These are phyloP conservation scores for Tetropium fuscum DNA, from an alignment of 2,888 invertebrate species.

Conservation along the genomic window DNA sequence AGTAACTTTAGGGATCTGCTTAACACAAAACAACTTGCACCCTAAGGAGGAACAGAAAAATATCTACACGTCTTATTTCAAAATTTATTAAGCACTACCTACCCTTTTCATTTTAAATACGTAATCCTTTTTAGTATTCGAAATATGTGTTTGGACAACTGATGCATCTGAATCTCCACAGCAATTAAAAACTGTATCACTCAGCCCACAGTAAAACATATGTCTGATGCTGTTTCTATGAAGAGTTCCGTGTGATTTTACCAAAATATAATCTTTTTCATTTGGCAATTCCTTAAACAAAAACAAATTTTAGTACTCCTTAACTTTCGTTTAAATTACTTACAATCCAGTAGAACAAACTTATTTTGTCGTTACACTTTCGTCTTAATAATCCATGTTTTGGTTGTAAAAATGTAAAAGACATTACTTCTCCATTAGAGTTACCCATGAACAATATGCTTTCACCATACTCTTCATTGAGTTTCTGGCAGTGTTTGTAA, in stretches of 20 bases:
- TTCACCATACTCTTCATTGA: constrained; percentile 47
- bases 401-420: constrained; percentile 70
- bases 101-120: constrained; percentile 70
- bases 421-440: constrained; percentile 69
- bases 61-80: not conserved
- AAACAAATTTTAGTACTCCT: no score
- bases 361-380: constrained; percentile 69
- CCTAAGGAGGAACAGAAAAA: constrained; percentile 62
- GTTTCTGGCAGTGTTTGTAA: constrained; percentile 64
- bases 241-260: constrained; percentile 64
- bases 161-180: constrained; percentile 70
- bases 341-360: constrained; percentile 73
- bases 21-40: constrained; percentile 71
- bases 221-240: constrained; percentile 69
- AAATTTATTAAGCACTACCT: not conserved
- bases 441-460: constrained; percentile 69
- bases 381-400: constrained; percentile 68
- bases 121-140: constrained; percentile 68
- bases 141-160: constrained; percentile 66
- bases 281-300: constrained; percentile 68
- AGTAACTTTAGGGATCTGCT: constrained; percentile 67
- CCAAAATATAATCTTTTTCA: constrained; percentile 67
- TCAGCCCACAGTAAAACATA: constrained; percentile 66
- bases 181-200: constrained; percentile 69
- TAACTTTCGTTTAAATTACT: no score